A percentile compares a stretch with the other conserved stretches of the same genome.
Evolutionary conservation across 1,140 invertebrate species (phyloP).

Genomic region (Fopius arisanus): DNA sequence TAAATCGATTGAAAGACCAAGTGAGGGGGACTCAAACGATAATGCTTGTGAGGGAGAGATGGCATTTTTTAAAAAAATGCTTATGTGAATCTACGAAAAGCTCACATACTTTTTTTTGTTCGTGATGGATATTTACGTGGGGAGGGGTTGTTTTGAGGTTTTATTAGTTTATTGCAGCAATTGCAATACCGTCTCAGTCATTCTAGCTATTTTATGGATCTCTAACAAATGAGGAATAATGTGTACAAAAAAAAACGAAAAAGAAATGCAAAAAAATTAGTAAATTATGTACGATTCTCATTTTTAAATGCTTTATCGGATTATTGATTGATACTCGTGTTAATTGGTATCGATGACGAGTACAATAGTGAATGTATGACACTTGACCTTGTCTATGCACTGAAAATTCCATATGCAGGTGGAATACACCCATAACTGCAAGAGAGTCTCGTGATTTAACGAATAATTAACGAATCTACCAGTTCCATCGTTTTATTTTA

Average conservation of each 20-base stretch:
- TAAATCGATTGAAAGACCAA: neutral
- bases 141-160: constrained; percentile 7
- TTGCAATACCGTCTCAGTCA: constrained; percentile 2
- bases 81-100: neutral
- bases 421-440: too few relatives aligned
- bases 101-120: neutral
- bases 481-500: neutral
- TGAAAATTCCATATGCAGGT: neutral
- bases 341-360: constrained; percentile 17
- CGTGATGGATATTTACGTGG: neutral
- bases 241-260: constrained; percentile 16
- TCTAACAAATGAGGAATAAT: constrained; percentile 21
- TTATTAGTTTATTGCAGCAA: constrained; percentile 11
- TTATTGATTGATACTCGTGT: constrained; percentile 21
- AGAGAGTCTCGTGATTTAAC: neutral
- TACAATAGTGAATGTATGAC: neutral
- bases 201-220: constrained; percentile 23
- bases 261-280: neutral
- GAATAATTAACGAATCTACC: too few relatives aligned
- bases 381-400: constrained; percentile 23
- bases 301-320: constrained; percentile 27
- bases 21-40: neutral
- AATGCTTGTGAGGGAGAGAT: neutral
- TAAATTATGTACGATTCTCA: constrained; percentile 20
- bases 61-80: neutral